Percentiles rank a stretch among this genome's conserved stretches.
Evolutionary conservation across 2,888 invertebrate species (phyloP).

Genomic region (Plemyria rubiginata): DNA sequence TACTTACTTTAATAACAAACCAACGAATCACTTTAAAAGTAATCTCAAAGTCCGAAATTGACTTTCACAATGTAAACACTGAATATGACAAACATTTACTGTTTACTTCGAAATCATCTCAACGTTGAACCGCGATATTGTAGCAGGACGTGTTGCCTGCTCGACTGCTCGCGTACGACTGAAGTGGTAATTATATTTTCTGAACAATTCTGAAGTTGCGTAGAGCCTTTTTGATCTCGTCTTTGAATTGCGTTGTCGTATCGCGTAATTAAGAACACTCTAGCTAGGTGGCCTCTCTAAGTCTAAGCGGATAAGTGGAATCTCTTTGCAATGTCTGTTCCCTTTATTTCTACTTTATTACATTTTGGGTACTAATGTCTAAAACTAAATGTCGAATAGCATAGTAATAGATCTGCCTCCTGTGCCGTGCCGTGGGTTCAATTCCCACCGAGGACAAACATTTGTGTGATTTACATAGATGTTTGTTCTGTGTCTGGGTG

Average conservation of each 20-base stretch:
- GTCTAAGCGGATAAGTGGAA: too few species aligned
- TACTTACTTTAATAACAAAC: background rate
- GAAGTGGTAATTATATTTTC: slow-evolving; percentile 1
- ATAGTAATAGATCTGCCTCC: too few species aligned
- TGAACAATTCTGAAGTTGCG: background rate
- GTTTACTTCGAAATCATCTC: slow-evolving; percentile 19
- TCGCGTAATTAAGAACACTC: slow-evolving; percentile 1
- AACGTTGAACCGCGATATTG: background rate
- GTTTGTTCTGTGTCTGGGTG: too few species aligned
- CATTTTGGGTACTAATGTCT: too few species aligned
- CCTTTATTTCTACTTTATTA: too few species aligned
- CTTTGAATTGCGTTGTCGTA: slow-evolving; percentile 1
- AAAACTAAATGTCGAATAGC: too few species aligned
- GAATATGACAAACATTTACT: background rate
- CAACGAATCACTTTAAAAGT: background rate
- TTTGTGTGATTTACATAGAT: too few species aligned
- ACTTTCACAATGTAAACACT: background rate
- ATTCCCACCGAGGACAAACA: too few species aligned
- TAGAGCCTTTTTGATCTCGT: background rate
- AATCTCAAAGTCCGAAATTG: background rate
- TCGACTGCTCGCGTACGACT: slow-evolving; percentile 30
- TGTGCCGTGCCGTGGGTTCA: too few species aligned
- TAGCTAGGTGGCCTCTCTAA: too few species aligned
- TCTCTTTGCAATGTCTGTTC: too few species aligned
- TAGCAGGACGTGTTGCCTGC: slow-evolving; percentile 14